Percentiles rank a stretch among this genome's conserved stretches.
phyloP scores from a whole-genome alignment of 2,888 invertebrate species.

The Lycocerus yunnanus region DNA sequence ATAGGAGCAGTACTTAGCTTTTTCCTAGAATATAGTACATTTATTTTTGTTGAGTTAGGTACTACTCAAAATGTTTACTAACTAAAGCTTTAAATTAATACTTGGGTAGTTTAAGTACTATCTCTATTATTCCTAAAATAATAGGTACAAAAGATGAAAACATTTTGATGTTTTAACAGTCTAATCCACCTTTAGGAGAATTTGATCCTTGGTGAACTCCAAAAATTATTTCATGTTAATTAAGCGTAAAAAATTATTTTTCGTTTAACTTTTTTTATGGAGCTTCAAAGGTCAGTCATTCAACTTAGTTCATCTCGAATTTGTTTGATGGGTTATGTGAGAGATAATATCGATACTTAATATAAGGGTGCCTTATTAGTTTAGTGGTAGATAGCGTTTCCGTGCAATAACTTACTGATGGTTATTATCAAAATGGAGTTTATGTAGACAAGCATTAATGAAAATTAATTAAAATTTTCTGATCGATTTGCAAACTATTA shows the following conservation, averaged over 20 bases:
- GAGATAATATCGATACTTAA: slow-evolving; percentile 10
- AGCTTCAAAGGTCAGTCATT: not conserved
- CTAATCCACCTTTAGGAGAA: not conserved
- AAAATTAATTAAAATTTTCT: not conserved
- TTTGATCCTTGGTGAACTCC: not conserved
- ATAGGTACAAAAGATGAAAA: not conserved
- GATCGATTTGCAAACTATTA: not conserved
- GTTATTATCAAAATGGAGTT: not conserved
- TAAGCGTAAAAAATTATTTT: not conserved
- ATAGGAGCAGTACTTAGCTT: not conserved
- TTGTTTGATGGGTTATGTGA: slow-evolving; percentile 4
- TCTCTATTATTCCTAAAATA: not conserved
- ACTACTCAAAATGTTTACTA: no score
- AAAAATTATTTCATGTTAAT: not conserved
- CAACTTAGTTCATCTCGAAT: slow-evolving; percentile 2
- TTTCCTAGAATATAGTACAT: not conserved
- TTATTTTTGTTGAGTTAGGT: no score
- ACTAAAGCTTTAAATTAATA: no score
- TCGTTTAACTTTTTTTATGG: not conserved
- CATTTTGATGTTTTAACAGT: not conserved
- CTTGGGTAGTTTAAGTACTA: not conserved
- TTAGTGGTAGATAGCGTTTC: slow-evolving; percentile 7
- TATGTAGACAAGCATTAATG: not conserved
- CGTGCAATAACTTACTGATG: slow-evolving; percentile 1
- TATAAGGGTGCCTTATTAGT: slow-evolving; percentile 4